A percentile compares a stretch with the other conserved stretches of the same genome.
Conservation (phyloP, 2,888 invertebrate genomes). For the Agrochola lychnidis region DNA sequence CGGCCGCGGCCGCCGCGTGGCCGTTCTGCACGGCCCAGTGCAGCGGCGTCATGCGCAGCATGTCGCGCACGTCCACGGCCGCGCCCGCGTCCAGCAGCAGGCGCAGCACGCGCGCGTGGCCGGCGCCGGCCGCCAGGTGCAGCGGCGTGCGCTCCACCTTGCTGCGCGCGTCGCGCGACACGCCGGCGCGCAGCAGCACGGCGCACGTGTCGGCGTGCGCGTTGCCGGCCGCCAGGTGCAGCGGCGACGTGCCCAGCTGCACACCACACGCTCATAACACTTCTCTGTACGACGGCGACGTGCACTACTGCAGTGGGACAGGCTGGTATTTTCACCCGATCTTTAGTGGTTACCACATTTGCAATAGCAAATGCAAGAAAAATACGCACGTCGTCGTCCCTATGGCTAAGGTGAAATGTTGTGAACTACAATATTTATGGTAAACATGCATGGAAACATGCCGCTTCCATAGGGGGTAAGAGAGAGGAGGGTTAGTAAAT, state of each 20-base stretch:
- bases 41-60: slow-evolving; percentile 94
- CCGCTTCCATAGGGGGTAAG: too few species aligned
- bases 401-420: background rate
- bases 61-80: slow-evolving; percentile 78
- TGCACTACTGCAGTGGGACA: background rate
- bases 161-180: slow-evolving; percentile 96
- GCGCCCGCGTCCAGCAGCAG: slow-evolving; percentile 91
- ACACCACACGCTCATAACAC: too few species aligned
- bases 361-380: background rate
- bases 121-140: slow-evolving; percentile 96
- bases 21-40: slow-evolving; percentile 98
- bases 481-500: too few species aligned
- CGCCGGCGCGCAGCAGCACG: slow-evolving; percentile 95
- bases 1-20: slow-evolving; percentile 91
- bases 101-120: slow-evolving; percentile 94
- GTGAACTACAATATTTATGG: background rate
- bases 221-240: slow-evolving; percentile 95
- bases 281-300: background rate
- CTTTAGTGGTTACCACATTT: background rate
- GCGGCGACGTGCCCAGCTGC: slow-evolving; percentile 95
- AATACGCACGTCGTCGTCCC: too few species aligned
- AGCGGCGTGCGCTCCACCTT: slow-evolving; percentile 97
- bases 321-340: too few species aligned
- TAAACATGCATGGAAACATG: too few species aligned
- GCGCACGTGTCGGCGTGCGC: slow-evolving; percentile 95